These are phyloP conservation scores for Hydrotaea diabolus DNA, from an alignment of 2,888 invertebrate genomes.

Conservation along the genomic window DNA sequence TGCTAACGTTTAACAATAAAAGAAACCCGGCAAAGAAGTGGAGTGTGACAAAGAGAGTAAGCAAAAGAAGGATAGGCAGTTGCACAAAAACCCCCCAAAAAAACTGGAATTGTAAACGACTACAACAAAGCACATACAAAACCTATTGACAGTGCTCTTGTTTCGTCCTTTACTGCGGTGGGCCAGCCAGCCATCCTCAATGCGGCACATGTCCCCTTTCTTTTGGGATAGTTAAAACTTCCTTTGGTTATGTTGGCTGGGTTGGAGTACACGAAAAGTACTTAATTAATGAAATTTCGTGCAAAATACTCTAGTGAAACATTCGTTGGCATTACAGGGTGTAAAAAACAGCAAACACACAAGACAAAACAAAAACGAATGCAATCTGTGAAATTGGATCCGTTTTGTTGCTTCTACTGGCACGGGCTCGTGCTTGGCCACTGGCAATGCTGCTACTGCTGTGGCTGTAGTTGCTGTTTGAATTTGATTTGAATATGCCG, in stretches of 20 bases:
- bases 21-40: not conserved
- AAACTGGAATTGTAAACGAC: not conserved
- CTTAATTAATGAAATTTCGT: conserved; percentile 12
- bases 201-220: not conserved
- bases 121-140: not conserved
- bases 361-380: not conserved
- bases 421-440: too few relatives aligned
- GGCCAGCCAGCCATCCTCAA: not conserved
- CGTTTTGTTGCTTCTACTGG: not conserved
- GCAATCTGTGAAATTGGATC: not conserved
- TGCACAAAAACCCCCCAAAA: not conserved
- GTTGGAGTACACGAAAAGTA: not conserved
- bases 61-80: not conserved
- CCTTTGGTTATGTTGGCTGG: not conserved
- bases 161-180: not conserved
- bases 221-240: not conserved
- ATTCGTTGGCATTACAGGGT: too few relatives aligned
- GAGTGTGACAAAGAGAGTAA: too few relatives aligned
- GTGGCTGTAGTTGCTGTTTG: too few relatives aligned
- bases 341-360: too few relatives aligned
- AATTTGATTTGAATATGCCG: too few relatives aligned
- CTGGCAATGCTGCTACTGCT: too few relatives aligned
- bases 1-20: not conserved
- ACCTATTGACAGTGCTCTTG: not conserved
- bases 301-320: not conserved